phyloP scores from a whole-genome alignment of 2,888 invertebrate genomes.

The Ormia ochracea region DNA sequence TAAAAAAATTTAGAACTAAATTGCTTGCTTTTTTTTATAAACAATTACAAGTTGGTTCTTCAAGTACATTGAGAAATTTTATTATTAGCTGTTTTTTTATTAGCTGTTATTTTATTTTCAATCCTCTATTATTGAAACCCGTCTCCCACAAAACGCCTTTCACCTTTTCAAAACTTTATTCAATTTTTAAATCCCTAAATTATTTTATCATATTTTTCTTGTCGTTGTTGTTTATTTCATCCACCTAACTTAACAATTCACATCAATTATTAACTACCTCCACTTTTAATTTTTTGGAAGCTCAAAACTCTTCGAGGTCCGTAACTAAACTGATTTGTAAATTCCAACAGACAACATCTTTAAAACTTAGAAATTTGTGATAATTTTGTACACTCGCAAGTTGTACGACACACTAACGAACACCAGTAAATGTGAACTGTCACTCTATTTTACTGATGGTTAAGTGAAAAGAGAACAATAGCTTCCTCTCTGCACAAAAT shows the following conservation, averaged over 20 bases:
- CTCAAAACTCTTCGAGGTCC: slow-evolving; percentile 70
- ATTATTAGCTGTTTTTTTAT: background rate
- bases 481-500: background rate
- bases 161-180: slow-evolving; percentile 3
- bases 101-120: background rate
- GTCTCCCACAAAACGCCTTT: background rate
- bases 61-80: background rate
- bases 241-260: slow-evolving; percentile 4
- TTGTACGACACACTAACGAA: slow-evolving; percentile 37
- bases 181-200: slow-evolving; percentile 33
- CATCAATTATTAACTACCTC: slow-evolving; percentile 7
- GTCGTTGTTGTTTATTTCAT: slow-evolving; percentile 5
- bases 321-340: slow-evolving; percentile 72
- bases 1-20: no score
- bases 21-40: no score
- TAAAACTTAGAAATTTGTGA: slow-evolving; percentile 64
- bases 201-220: slow-evolving; percentile 1
- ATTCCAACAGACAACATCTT: slow-evolving; percentile 69
- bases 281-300: slow-evolving; percentile 12
- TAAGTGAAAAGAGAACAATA: background rate
- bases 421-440: background rate
- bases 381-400: slow-evolving; percentile 8
- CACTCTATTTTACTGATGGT: slow-evolving; percentile 1
- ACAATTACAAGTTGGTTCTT: background rate
- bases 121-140: background rate